Base-by-base conservation (phyloP, 2,113 vertebrate species). In the Leuciscus idus region DNA sequence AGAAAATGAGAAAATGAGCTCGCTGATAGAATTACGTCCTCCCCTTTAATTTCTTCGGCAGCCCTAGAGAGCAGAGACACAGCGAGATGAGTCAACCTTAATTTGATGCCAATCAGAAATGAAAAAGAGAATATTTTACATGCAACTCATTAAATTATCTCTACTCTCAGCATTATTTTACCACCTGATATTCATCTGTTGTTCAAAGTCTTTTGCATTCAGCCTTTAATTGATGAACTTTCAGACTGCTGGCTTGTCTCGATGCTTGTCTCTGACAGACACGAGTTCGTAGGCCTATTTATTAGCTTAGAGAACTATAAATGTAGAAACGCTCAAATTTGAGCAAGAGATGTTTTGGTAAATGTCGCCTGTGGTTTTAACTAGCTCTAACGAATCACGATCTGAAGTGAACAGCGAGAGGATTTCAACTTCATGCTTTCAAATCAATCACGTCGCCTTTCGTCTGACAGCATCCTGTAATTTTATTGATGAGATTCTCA, bases 1-100 rank as follows among this genome's bases (percentile, higher is more conserved):
- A 28, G 80, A 50, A 82, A 68, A 82, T 68, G 62, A 52, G 80
- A 82, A 82, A 82, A 82, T 82, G 62, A 82, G 28, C 59, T 82
- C 8, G 10, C 62, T 82, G 80, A 82, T 82, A 48, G 62, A 82
- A 68, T 52, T 82, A 68, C 28, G 61, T 68, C 48, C 64, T 70
- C 46, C 1, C 43, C 48, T 68, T 82, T 82, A 82, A 82, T 82
- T 82, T 82, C 81, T 70, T 80, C 23, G 0, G 55, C 33, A 23
- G 33, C 77, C 57, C 55, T 26, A 80, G 77, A 80, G 62, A 81
- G 33, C 77, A 39, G 21, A 80, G 77, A 62, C 55, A 62, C 12
- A 5, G 52, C 4, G 52, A 59, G 76, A 39, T 30, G 19, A 78
- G 57, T 80, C 77, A 61, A 26, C 77, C 57, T 62, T 80, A 61